Evolutionary conservation across 2,113 vertebrate genomes (phyloP).

Genomic region (Australoheros scitulus): DNA sequence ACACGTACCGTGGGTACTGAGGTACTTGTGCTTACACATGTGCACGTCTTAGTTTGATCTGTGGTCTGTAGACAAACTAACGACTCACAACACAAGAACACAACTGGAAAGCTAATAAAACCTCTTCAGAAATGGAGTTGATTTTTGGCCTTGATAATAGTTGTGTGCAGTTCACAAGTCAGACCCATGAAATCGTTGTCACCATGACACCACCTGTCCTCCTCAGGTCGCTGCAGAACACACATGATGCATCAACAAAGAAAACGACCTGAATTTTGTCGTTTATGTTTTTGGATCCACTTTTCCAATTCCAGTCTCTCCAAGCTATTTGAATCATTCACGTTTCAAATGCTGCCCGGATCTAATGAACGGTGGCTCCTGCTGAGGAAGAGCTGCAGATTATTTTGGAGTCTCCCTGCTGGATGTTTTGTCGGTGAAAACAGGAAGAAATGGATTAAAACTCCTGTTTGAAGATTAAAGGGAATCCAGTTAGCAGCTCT

Average conservation of each 20-base stretch:
- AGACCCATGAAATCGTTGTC: not conserved
- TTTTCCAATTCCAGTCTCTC: not conserved
- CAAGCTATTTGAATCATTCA: no score
- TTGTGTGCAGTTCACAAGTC: not conserved
- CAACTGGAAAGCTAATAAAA: not conserved
- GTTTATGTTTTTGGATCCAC: not conserved
- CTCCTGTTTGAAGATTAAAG: no score
- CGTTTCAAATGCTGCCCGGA: no score
- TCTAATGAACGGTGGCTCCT: no score
- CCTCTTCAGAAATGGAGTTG: not conserved
- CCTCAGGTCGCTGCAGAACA: not conserved
- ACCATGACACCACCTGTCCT: not conserved
- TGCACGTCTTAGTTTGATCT: not conserved
- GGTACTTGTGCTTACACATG: not conserved
- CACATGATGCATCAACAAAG: not conserved
- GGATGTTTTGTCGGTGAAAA: no score
- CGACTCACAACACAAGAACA: not conserved
- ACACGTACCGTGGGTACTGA: not conserved
- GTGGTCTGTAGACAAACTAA: not conserved
- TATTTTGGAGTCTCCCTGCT: no score
- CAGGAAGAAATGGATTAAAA: no score
- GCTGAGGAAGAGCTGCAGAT: no score
- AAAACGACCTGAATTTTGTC: not conserved
- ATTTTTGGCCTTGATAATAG: not conserved
- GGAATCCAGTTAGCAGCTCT: no score